Evolutionary conservation across 2,888 invertebrate species (phyloP).

Genomic region (Pristionchus fissidentatus): DNA sequence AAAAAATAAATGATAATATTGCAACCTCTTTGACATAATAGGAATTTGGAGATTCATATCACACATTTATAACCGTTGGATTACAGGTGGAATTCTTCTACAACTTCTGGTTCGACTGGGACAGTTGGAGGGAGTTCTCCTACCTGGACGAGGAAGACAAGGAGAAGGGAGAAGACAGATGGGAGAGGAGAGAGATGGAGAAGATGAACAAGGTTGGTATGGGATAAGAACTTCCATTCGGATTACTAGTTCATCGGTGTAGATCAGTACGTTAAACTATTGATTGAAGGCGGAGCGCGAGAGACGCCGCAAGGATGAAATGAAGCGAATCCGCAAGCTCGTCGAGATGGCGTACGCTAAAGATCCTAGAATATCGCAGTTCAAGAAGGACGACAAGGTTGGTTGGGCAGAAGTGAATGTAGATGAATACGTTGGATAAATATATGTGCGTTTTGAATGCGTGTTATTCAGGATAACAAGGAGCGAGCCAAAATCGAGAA

Average conservation of each 20-base stretch:
- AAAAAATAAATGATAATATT: background rate
- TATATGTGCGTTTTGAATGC: background rate
- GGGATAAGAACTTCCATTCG: background rate
- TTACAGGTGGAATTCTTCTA: slow-evolving; percentile 89
- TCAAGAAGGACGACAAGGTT: slow-evolving; percentile 93
- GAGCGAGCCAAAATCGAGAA: slow-evolving; percentile 60
- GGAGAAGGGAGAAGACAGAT: slow-evolving; percentile 94
- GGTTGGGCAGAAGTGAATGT: slow-evolving; percentile 79
- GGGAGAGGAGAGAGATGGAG: slow-evolving; percentile 97
- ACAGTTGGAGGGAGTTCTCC: slow-evolving; percentile 98
- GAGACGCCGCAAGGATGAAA: slow-evolving; percentile 96
- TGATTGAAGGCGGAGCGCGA: slow-evolving; percentile 83
- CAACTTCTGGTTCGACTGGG: slow-evolving; percentile 95
- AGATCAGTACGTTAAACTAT: background rate
- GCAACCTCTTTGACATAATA: background rate
- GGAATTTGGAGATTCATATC: background rate
- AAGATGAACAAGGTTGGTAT: slow-evolving; percentile 95
- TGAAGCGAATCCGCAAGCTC: slow-evolving; percentile 88
- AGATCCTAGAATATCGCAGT: slow-evolving; percentile 92
- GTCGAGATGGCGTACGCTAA: slow-evolving; percentile 94
- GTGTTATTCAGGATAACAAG: slow-evolving; percentile 55
- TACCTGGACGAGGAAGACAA: slow-evolving; percentile 99
- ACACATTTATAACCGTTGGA: too few relatives aligned
- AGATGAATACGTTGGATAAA: background rate
- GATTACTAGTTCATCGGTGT: background rate